Conservation (phyloP, 2,797 vertebrate species). For the Halcyon badia region DNA sequence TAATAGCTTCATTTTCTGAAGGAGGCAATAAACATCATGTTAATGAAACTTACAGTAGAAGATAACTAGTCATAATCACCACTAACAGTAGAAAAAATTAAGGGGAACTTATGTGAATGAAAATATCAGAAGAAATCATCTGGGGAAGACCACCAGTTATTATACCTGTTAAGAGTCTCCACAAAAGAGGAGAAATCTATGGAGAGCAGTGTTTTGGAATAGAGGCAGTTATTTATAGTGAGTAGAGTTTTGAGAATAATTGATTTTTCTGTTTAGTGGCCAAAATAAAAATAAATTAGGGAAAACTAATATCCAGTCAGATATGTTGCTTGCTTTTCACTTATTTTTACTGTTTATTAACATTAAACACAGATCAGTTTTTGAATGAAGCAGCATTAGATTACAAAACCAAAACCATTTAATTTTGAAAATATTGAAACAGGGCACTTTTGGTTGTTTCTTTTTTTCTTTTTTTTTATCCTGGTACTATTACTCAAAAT, state of each 20-base stretch:
- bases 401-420: constrained; percentile 21
- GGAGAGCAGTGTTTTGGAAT: not conserved
- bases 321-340: not conserved
- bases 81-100: constrained; percentile 13
- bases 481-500: not conserved
- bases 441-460: not conserved
- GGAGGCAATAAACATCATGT: constrained; percentile 16
- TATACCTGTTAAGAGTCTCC: not conserved
- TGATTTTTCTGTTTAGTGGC: constrained; percentile 36
- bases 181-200: not conserved
- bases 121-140: not conserved
- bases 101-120: not conserved
- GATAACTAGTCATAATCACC: constrained; percentile 24
- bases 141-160: not conserved
- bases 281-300: constrained; percentile 38
- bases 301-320: constrained; percentile 32
- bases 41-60: constrained; percentile 29
- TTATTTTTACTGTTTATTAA: constrained; percentile 43
- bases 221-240: not conserved
- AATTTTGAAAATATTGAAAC: constrained; percentile 11
- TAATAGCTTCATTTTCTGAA: constrained; percentile 41
- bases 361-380: constrained; percentile 36
- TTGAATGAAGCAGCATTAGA: not conserved
- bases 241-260: constrained; percentile 40
- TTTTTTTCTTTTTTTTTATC: accelerated